Base-by-base conservation (phyloP, 37 sponge, comb jelly and placozoan genomes). In the Chondrilla cf. caribensis region DNA sequence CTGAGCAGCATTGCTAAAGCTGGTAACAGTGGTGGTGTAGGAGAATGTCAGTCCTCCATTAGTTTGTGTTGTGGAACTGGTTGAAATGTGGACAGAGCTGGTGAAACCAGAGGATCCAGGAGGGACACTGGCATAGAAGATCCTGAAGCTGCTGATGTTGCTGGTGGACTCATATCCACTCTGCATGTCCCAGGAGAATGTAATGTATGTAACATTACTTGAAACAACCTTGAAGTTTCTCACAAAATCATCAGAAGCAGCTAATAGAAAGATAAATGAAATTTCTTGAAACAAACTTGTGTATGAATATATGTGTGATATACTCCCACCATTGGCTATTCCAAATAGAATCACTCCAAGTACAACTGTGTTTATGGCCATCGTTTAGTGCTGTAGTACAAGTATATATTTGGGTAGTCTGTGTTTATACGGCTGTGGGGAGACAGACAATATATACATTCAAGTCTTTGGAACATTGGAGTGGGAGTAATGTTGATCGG, bases 171-270 rank as follows among this genome's bases (percentile, higher is more conserved):
- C 15, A 33, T 67, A 67, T 28, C 32, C 32, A 67, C 35, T 33
- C 33, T 33, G 35, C 31, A 67, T 67, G 68, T 67, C 68, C 68
- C 68, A 67, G 68, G 68, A 67, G 68, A 67, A 67, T 28, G 68
- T 67, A 33, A 29, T 29, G 68, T 67, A 33, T 8, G 68, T 67
- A 18, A 17, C 35, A 33, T 67, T 67, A 2, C 5, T n/a, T 18
- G 31, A 33, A 33, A 33, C 68, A 33, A 67, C 35, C 29, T 67
- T 28, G 35, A 67, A 67, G 33, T 67, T 67, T 17, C 68, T 28
- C 14, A 67, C 51, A 14, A 47, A 11, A 47, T 11, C 51, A 47
- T 47, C 51, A 47, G 11, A 47, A 47, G 51, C 51, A 14, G 51
- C 51, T 47, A n/a, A n/a, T n/a, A n/a, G n/a, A n/a, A n/a, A n/a